Base-by-base conservation (phyloP, 2,113 vertebrate genomes). In the Fregata magnificens region DNA sequence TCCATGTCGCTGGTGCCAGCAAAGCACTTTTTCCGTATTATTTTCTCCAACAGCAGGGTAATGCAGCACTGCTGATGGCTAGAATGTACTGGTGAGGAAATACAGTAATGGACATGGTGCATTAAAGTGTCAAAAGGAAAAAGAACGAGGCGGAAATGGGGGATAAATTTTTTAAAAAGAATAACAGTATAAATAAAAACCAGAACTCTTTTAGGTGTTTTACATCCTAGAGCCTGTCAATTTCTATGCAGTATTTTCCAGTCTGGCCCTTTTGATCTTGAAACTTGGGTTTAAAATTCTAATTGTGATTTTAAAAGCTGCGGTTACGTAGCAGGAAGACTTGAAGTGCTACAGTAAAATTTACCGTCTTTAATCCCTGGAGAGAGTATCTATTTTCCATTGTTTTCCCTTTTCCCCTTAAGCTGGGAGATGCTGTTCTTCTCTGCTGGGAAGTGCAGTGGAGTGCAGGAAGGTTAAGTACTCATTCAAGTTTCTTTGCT, bases 121-220 rank as follows among this genome's bases (percentile, higher is more conserved):
- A 97, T 98, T 97, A 97, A 96, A 91, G 93, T 94, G 97, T 97
- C 97, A 96, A 78, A 97, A 95, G 83, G 79, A 92, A 96, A 91
- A 97, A 96, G 94, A 91, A 91, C 6, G 32, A 91, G 78, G 58
- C 2, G 5, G 93, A 96, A 97, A 86, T 77, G 59, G 86, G 69
- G 78, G 95, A 96, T 96, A 95, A 89, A 93, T 94, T 95, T 97
- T 94, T 94, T 2, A 34, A 87, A 91, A 91, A 96, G 72, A 96
- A 94, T 65, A 96, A 96, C 93, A 93, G 88, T 78, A 71, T 56
- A 95, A 96, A 97, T 95, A 90, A 94, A 95, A 52, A 6, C 3
- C 58, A 84, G 71, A 88, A 94, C 55, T 70, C 42, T 63, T 91
- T 82, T 79, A 66, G 80, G 38, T 63, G 38, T 80, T 88, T 87